Evolutionary conservation across 2,888 invertebrate species (phyloP).

Genomic region (Tridacna crocea): DNA sequence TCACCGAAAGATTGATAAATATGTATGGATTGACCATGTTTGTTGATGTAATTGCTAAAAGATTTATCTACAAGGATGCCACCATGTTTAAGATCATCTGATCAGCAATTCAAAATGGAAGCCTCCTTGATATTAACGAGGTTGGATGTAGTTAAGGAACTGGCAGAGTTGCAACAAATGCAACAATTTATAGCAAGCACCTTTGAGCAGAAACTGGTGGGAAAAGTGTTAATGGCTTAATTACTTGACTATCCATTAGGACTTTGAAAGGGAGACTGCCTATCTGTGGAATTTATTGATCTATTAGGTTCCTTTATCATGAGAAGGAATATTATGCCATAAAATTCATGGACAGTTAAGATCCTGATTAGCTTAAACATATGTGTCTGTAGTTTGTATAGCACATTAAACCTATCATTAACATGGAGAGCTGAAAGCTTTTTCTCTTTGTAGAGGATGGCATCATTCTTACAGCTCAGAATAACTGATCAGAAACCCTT

Average conservation of each 20-base stretch:
- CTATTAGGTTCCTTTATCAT: background rate
- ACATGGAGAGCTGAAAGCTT: slow-evolving; percentile 2
- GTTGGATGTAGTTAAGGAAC: too few relatives aligned
- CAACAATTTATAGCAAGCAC: too few relatives aligned
- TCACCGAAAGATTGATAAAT: too few relatives aligned
- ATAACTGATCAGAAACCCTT: background rate
- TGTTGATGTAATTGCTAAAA: too few relatives aligned
- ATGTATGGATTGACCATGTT: too few relatives aligned
- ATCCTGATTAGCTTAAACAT: slow-evolving; percentile 12
- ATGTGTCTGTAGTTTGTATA: background rate
- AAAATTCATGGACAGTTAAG: slow-evolving; percentile 14
- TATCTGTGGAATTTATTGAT: slow-evolving; percentile 5
- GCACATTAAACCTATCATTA: slow-evolving; percentile 15
- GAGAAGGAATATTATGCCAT: slow-evolving; percentile 4
- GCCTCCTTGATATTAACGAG: too few relatives aligned
- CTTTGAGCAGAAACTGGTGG: background rate
- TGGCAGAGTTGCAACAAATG: too few relatives aligned
- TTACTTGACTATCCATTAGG: background rate
- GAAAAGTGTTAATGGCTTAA: background rate
- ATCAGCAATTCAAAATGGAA: too few relatives aligned
- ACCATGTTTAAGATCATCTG: too few relatives aligned
- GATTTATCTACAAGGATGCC: too few relatives aligned
- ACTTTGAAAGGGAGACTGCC: background rate
- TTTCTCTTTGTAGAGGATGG: slow-evolving; percentile 10
- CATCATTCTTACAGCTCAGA: background rate